Evolutionary conservation across 2,888 invertebrate genomes (phyloP).

Genomic region (Zaprionus bogoriensis): DNA sequence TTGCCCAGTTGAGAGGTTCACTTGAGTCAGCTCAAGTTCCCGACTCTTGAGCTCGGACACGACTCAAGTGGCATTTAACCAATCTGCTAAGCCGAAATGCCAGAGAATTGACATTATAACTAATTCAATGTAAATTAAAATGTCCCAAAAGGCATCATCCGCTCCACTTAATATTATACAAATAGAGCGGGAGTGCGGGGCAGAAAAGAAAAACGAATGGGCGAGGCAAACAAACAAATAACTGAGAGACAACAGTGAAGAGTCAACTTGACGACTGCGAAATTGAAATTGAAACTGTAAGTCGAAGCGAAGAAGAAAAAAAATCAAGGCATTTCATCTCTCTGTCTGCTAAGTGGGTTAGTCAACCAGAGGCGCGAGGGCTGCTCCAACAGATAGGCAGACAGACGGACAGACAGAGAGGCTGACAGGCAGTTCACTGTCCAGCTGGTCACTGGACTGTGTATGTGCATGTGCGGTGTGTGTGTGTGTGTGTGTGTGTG

Average conservation of each 20-base stretch:
- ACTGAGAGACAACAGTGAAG: slow-evolving; percentile 48
- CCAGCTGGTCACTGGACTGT: slow-evolving; percentile 29
- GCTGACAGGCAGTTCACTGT: background rate
- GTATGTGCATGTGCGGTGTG: slow-evolving; percentile 1
- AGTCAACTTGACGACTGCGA: slow-evolving; percentile 64
- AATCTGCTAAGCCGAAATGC: slow-evolving; percentile 18
- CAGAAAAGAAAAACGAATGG: slow-evolving; percentile 1
- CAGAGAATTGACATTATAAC: slow-evolving; percentile 42
- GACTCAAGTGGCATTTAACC: slow-evolving; percentile 16
- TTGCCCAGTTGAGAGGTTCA: background rate
- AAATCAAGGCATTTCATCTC: slow-evolving; percentile 1
- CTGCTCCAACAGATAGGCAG: too few relatives aligned
- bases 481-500: background rate
- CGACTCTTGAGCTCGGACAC: background rate
- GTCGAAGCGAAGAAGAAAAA: slow-evolving; percentile 22
- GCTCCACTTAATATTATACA: slow-evolving; percentile 29
- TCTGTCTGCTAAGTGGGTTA: slow-evolving; percentile 37
- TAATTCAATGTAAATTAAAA: slow-evolving; percentile 71
- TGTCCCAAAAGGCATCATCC: slow-evolving; percentile 55
- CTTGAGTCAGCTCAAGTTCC: background rate
- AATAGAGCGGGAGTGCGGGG: slow-evolving; percentile 7
- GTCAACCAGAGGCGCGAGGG: slow-evolving; percentile 26
- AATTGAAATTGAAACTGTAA: slow-evolving; percentile 72
- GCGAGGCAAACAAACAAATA: slow-evolving; percentile 28
- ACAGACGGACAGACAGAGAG: too few relatives aligned